Evolutionary conservation across 2,797 vertebrate species (phyloP), one percentile per base, ranked within the genome.

Genomic region (Amphiprion clarkii): DNA sequence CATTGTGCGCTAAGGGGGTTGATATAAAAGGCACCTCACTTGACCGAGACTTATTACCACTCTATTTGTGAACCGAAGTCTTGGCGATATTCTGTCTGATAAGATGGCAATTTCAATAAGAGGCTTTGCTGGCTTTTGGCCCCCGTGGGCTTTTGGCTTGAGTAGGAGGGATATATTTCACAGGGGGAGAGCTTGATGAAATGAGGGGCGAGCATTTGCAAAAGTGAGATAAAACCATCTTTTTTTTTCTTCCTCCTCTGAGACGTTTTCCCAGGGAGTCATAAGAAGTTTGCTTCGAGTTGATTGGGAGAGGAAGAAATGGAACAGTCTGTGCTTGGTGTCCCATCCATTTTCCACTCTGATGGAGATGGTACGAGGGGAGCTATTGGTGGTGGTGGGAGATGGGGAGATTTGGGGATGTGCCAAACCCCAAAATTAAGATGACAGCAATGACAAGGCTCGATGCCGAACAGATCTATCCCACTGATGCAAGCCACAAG

Each of bases 101-200:
- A 93, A 94, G 90, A 91, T 88, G 89, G 84, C 89, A 89, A 90
- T 94, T 94, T 93, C 91, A 93, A 89, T 93, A 94, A 94, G 90
- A 91, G 86, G 87, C 88, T 91, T 87, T 84, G 39, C 72, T 74
- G 83, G 83, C 89, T 84, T 78, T 53, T 77, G 85, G 83, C 85
- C 87, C 92, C 84, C 46, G 71, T 82, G 86, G 91, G 87, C 81
- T 89, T 90, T 85, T 46, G 89, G 82, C 79, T 74, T 51, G 77
- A 89, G 87, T 56, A 61, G 86, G 84, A 86, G 82, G 85, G 89
- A 90, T 88, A 81, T 87, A 86, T 92, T 91, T 92, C 94, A 91
- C 82, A 83, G 82, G 77, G 79, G 89, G 89, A 75, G 90, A 62
- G 84, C 71, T 84, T 73, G 81, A 88, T 89, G 82, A 90, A 92